phyloP scores from a whole-genome alignment of 2,888 invertebrate species.

The Drosophila percnosoma region DNA sequence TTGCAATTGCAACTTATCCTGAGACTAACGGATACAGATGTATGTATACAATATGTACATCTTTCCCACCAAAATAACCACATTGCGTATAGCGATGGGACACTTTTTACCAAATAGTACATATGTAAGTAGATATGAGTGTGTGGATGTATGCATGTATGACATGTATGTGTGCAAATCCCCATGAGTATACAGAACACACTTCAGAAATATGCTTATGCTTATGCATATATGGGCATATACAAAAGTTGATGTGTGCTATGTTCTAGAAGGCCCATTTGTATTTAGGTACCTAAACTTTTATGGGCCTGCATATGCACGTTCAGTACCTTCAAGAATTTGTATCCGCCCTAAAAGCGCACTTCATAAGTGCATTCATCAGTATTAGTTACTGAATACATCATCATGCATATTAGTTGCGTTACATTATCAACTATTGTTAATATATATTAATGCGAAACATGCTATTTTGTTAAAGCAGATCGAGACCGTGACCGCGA shows the following conservation, averaged over 20 bases:
- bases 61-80: slow-evolving; percentile 55
- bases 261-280: background rate
- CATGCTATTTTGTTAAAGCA: slow-evolving; percentile 6
- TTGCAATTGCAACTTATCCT: slow-evolving; percentile 1
- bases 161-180: slow-evolving; percentile 8
- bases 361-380: background rate
- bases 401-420: background rate
- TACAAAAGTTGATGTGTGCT: background rate
- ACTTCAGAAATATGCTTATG: slow-evolving; percentile 9
- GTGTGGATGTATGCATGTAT: background rate
- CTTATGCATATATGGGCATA: slow-evolving; percentile 2
- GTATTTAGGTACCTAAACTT: background rate
- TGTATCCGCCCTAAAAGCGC: background rate
- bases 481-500: slow-evolving; percentile 70
- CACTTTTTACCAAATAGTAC: slow-evolving; percentile 14
- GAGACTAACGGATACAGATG: background rate
- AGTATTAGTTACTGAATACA: background rate
- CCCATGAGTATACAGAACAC: slow-evolving; percentile 7
- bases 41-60: background rate
- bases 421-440: background rate
- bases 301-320: background rate
- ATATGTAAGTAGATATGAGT: background rate
- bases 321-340: slow-evolving; percentile 37
- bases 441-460: background rate
- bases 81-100: slow-evolving; percentile 27